phyloP scores from a whole-genome alignment of 2,113 vertebrate species.

The Nicator chloris region DNA sequence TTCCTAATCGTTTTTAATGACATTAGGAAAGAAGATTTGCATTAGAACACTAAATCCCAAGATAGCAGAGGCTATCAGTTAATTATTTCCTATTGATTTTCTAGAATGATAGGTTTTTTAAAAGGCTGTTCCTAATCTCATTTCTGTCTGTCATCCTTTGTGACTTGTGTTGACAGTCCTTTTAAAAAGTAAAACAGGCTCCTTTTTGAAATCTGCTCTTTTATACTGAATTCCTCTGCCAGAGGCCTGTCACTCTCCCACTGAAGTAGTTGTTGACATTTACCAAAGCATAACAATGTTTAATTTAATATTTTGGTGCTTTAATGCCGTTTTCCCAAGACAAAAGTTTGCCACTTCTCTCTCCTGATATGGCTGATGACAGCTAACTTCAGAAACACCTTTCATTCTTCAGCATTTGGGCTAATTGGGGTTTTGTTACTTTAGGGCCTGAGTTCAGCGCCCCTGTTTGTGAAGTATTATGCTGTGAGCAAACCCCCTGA shows the following conservation, averaged over 20 bases:
- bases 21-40: not conserved
- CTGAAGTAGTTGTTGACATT: conserved; percentile 55
- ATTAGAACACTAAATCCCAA: not conserved
- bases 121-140: not conserved
- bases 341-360: not conserved
- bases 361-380: not conserved
- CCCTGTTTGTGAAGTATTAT: not conserved
- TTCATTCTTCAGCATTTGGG: not conserved
- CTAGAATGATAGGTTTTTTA: not conserved
- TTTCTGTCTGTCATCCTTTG: conserved; percentile 35
- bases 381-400: not conserved
- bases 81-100: conserved; percentile 21
- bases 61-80: not conserved
- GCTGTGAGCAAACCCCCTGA: not conserved
- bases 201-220: conserved; percentile 37
- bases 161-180: conserved; percentile 25
- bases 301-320: conserved; percentile 53
- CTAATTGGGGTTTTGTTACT: not conserved
- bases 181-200: conserved; percentile 39
- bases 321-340: conserved; percentile 19
- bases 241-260: not conserved
- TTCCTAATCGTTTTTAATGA: not conserved
- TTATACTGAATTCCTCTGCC: not conserved
- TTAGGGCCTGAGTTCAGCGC: not conserved
- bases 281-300: conserved; percentile 46